phyloP scores from a whole-genome alignment of 2,888 invertebrate genomes.

The Tipula helvola region DNA sequence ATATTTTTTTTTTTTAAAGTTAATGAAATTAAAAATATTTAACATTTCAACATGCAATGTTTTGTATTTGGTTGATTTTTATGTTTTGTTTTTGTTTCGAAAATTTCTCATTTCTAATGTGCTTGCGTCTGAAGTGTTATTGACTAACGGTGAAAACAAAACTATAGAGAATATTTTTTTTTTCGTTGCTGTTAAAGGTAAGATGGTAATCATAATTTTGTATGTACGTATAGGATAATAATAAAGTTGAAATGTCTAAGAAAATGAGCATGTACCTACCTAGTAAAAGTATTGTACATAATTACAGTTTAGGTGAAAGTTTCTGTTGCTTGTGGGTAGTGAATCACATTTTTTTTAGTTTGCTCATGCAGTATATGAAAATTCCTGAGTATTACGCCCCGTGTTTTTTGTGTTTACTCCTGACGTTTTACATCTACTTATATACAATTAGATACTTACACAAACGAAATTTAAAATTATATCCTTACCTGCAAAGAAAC shows the following conservation, averaged over 20 bases:
- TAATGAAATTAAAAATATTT: not conserved
- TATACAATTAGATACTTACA: not conserved
- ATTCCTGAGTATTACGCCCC: not conserved
- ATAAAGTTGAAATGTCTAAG: not conserved
- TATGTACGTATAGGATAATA: not conserved
- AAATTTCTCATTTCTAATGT: not conserved
- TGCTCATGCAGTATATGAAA: not conserved
- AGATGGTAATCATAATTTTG: not conserved
- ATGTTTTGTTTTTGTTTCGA: not conserved
- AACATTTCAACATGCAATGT: not conserved
- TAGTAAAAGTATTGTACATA: not conserved
- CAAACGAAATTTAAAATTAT: not conserved
- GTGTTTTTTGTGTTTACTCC: not conserved
- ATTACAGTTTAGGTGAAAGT: not conserved
- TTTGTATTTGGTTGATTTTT: not conserved
- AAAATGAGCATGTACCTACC: not conserved
- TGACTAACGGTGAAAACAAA: not conserved
- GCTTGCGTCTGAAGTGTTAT: not conserved
- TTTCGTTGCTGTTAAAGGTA: not conserved
- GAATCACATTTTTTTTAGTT: not conserved
- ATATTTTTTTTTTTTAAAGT: not conserved
- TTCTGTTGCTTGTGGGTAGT: not conserved
- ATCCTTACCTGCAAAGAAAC: not conserved
- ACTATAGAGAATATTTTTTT: not conserved
- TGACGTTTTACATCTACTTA: not conserved